Evolutionary conservation across 2,888 invertebrate genomes (phyloP).

Genomic region (Cerceris ruficornis): DNA sequence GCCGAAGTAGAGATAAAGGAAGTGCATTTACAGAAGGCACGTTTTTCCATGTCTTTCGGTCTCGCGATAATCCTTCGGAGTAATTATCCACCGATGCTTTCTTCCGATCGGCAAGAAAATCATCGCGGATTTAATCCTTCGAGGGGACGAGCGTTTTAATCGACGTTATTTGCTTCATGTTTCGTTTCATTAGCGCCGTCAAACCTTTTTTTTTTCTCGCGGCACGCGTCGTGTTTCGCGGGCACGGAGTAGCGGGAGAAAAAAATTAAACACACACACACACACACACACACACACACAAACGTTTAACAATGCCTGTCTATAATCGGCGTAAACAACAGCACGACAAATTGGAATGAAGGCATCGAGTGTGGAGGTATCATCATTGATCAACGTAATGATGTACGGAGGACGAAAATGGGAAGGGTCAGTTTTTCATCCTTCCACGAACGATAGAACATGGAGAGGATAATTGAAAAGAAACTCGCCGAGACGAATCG

Average conservation of each 20-base stretch:
- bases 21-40: not conserved
- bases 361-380: not conserved
- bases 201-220: conserved; percentile 15
- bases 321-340: too few species aligned
- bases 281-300: not conserved
- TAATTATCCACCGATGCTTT: not conserved
- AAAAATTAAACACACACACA: not conserved
- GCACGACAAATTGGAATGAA: too few species aligned
- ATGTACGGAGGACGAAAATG: not conserved
- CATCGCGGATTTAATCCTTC: not conserved
- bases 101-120: conserved; percentile 8
- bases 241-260: not conserved
- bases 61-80: not conserved
- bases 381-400: conserved; percentile 10
- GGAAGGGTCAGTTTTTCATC: conserved; percentile 13
- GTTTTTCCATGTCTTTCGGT: not conserved
- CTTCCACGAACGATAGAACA: not conserved
- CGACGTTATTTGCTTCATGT: conserved; percentile 7
- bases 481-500: conserved; percentile 28
- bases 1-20: not conserved
- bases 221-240: conserved; percentile 3
- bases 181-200: not conserved
- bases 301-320: not conserved
- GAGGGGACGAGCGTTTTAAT: not conserved
- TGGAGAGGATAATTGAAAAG: conserved; percentile 6